Evolutionary conservation across 2,888 invertebrate genomes (phyloP), one percentile per base, ranked within the genome.

Genomic region (Acanthococcus lagerstroemiae): DNA sequence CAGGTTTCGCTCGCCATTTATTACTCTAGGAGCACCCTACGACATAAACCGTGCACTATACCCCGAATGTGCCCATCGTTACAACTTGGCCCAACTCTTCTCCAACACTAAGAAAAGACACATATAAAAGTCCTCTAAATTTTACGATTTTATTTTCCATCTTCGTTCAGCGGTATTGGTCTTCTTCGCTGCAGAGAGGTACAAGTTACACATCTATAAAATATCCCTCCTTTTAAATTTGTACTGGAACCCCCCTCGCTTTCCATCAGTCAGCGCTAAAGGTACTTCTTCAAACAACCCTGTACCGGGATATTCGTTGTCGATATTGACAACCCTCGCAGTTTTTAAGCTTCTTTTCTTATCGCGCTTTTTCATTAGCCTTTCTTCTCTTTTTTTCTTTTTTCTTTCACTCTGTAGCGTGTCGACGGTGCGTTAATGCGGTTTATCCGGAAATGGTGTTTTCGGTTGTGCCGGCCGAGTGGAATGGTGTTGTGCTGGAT

Each of bases 161-260:
- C 63, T 37, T 63, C 63, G 63, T 63, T 54, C 54, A 63, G 30
- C 52, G 63, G 63, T 63, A 63, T 63, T 63, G 63, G 63, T 63
- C 63, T 63, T 37, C 52, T 61, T 52, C 63, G 30, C 54, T 63
- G 21, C 2, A 63, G 63, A 61, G 60, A 52, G 37, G 63, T 63
- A 63, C 37, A 63, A 63, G 54, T 52, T 63, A 63, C 54, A 63
- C 63, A 63, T 63, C 63, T 63, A 63, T 63, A 63, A 63, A 63
- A 63, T 63, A 63, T 63, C 63, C 63, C 63, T 63, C 63, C 63
- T 63, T 63, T 63, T 63, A 63, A 63, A 63, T 63, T 63, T 63
- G 63, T 63, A 63, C 63, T 54, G 63, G 54, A 63, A 63, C 63
- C 63, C 63, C 63, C 52, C 54, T 46, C 63, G 24, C 50, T 26